Evolutionary conservation across 2,797 vertebrate genomes (phyloP).

Genomic region (Pseudomugil tenellus): DNA sequence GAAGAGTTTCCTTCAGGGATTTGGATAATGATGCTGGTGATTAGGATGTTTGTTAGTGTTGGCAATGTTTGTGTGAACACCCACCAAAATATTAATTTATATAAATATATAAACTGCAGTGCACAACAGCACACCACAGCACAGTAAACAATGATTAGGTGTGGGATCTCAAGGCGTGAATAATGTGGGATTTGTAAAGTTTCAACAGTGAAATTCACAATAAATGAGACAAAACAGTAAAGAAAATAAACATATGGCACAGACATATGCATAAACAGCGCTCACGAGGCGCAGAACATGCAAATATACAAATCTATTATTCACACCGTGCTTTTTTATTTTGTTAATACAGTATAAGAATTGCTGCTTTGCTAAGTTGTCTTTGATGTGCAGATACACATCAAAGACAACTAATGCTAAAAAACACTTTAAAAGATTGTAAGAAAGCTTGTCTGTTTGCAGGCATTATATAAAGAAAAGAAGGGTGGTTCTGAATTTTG

Average conservation of each 20-base stretch:
- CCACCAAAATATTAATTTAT: conserved; percentile 45
- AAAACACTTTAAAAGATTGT: not conserved
- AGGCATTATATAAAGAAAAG: not conserved
- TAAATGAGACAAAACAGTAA: conserved; percentile 54
- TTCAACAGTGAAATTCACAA: conserved; percentile 41
- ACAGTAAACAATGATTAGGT: conserved; percentile 49
- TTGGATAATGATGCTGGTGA: conserved; percentile 77
- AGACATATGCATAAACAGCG: conserved; percentile 44
- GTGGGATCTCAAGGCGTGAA: conserved; percentile 51
- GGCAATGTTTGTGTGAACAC: conserved; percentile 55
- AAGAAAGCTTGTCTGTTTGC: not conserved
- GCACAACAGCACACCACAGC: conserved; percentile 45
- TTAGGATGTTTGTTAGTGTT: conserved; percentile 74
- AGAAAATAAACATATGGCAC: conserved; percentile 14
- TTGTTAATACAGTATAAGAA: too few species aligned
- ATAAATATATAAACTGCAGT: conserved; percentile 60
- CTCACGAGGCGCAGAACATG: conserved; percentile 17
- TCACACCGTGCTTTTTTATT: too few species aligned
- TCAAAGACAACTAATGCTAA: not conserved
- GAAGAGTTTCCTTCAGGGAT: conserved; percentile 59
- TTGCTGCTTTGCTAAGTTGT: not conserved
- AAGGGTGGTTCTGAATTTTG: not conserved
- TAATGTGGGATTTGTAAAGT: conserved; percentile 54
- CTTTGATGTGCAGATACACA: not conserved
- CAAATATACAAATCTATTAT: too few species aligned